Evolutionary conservation across 2,888 invertebrate species (phyloP), one percentile per base, ranked within the genome.

Genomic region (Acanthosepion lycidas): DNA sequence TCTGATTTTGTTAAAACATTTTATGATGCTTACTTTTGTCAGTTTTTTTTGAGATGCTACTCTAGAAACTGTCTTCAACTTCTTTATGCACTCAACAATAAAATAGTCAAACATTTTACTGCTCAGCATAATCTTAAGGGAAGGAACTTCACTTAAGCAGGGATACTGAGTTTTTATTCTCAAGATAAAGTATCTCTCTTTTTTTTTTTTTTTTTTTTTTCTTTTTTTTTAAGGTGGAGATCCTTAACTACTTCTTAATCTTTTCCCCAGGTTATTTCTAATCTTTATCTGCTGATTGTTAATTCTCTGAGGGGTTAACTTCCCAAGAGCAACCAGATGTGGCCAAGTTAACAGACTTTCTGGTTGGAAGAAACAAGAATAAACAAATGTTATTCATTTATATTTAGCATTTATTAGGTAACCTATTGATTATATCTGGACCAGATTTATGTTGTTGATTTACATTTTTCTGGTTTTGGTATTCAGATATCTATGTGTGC

Each of bases 281-380:
- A 78, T 78, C 78, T 78, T 78, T 78, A 6, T 78, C 28, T 78
- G 78, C 78, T 28, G 28, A 28, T 78, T 78, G 78, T 78, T 78
- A 78, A 78, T 78, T 9, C 78, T 78, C 78, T 28, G 9, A 12
- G 78, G 78, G 78, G 28, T 78, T 78, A 78, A 12, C 78, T 78
- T 78, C 78, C 78, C 78, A 78, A 78, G 78, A 78, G 78, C 26
- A 78, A 78, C 78, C 78, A 78, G 78, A 78, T 78, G n/a, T 78
- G 78, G 78, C 28, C 28, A 28, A 78, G n/a, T 78, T 78, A 23
- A 78, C 64, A 78, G 78, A 8, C 78, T 78, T 78, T 78, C 28
- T 28, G 78, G 78, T 23, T 78, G 78, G 78, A 78, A 28, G 78
- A n/a, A 78, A 78, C 28, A 78, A 78, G 78, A 78, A 78, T 28